Conservation (phyloP, 2,888 invertebrate species). For the Drosophila kambysellisi region DNA sequence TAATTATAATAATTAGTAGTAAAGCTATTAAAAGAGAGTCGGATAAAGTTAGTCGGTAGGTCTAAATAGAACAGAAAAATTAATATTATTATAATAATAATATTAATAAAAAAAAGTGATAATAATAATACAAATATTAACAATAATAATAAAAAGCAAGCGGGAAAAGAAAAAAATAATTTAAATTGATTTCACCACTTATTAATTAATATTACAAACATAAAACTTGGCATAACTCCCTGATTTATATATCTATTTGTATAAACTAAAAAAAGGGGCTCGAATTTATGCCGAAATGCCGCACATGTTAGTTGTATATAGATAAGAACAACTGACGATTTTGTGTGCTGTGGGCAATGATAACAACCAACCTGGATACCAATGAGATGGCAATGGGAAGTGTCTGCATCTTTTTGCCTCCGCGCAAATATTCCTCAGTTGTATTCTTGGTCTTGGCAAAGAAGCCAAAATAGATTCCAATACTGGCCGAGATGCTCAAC, state of each 20-base stretch:
- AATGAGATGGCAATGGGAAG: slow-evolving; percentile 88
- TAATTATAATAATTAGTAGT: background rate
- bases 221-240: background rate
- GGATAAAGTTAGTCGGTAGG: too few species aligned
- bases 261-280: slow-evolving; percentile 1
- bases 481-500: slow-evolving; percentile 86
- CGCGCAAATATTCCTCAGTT: slow-evolving; percentile 87
- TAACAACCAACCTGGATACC: slow-evolving; percentile 85
- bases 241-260: background rate
- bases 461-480: slow-evolving; percentile 87
- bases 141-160: background rate
- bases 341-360: background rate
- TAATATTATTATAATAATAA: background rate
- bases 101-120: background rate
- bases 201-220: background rate
- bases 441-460: slow-evolving; percentile 86
- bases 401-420: slow-evolving; percentile 86
- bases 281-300: background rate
- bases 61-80: too few species aligned
- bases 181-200: background rate
- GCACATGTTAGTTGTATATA: background rate
- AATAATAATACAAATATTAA: background rate
- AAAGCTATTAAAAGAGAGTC: too few species aligned
- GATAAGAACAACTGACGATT: slow-evolving; percentile 31
- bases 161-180: background rate